Conservation (phyloP, 92 coral and sea anemone genomes). For the Anthopleura xanthogrammica region DNA sequence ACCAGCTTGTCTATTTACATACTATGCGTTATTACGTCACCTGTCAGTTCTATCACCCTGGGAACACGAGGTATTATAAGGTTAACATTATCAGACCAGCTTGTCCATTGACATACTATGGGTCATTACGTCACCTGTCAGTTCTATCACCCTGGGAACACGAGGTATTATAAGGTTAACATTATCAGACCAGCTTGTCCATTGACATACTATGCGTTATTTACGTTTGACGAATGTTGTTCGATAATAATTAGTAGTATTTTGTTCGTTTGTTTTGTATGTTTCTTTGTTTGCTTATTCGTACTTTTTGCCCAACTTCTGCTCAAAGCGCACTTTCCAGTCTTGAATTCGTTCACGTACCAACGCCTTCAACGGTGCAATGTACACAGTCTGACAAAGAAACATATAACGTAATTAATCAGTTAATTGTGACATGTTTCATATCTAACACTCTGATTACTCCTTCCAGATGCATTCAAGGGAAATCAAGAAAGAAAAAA, state of each 20-base stretch:
- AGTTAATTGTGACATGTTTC: neutral
- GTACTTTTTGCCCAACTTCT: conserved; percentile 81
- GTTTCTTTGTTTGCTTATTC: neutral
- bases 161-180: too few relatives aligned
- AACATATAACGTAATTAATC: neutral
- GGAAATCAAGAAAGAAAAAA: neutral
- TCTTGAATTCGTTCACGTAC: conserved; percentile 97
- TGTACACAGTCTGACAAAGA: conserved; percentile 80
- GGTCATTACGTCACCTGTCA: conserved; percentile 82
- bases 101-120: too few relatives aligned
- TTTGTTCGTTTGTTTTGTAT: too few relatives aligned
- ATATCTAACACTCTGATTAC: neutral
- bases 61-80: too few relatives aligned
- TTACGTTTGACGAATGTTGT: too few relatives aligned
- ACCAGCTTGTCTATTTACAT: neutral
- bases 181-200: too few relatives aligned
- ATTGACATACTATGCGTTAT: too few relatives aligned
- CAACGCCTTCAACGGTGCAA: conserved; percentile 94
- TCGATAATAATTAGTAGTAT: too few relatives aligned
- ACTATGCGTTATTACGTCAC: too few relatives aligned
- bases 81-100: too few relatives aligned
- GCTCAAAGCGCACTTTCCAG: conserved; percentile 92
- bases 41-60: too few relatives aligned
- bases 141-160: neutral
- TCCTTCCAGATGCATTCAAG: neutral